Base-by-base conservation (phyloP, 2,888 invertebrate genomes). In the Cheilosia grossa region DNA sequence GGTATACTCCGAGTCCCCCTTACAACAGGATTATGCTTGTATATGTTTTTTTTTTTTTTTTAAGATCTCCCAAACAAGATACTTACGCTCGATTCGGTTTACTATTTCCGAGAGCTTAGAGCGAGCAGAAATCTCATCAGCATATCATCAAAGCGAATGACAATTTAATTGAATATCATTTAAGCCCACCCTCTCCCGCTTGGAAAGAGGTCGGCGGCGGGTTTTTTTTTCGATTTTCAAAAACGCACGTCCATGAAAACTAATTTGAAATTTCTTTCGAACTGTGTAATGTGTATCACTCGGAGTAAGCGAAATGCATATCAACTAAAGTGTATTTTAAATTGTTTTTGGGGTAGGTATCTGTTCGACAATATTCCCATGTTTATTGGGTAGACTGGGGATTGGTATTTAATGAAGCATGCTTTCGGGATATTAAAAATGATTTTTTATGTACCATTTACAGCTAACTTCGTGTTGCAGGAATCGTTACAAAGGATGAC, bases 141-240 rank as follows among this genome's bases (percentile, higher is more conserved):
- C 79, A 80, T 83, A 75, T 79, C 74, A 83, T 83, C 83, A 83
- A 83, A 83, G 74, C 33, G 70, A 80, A 83, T 79, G 69, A 59
- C 70, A 83, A 83, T 83, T 83, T 69, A 83, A 78, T 78, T 78
- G 77, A 78, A 78, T 49, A 63, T 24, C 77, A 69, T 67, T 27
- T 59, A 17, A 21, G 27, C 19, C 5, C 47, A 37, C 19, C 54
- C 47, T 27, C 6, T 61, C 64, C 17, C 5, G 56, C 47, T 53
- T 58, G 33, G 13, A 9, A 37, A 37, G 44, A 9, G 61, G 19
- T 13, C 44, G 17, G 33, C 51, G 49, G 56, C 9, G 10, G 59
- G 47, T 49, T 67, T 42, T 49, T 67, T 42, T 82, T 82, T 73
- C 56, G 77, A 82, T 78, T 82, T 74, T 82, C 21, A n/a, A 53